These are phyloP conservation scores for Philaethria dido DNA, from an alignment of 2,888 invertebrate species.

Conservation along the genomic window DNA sequence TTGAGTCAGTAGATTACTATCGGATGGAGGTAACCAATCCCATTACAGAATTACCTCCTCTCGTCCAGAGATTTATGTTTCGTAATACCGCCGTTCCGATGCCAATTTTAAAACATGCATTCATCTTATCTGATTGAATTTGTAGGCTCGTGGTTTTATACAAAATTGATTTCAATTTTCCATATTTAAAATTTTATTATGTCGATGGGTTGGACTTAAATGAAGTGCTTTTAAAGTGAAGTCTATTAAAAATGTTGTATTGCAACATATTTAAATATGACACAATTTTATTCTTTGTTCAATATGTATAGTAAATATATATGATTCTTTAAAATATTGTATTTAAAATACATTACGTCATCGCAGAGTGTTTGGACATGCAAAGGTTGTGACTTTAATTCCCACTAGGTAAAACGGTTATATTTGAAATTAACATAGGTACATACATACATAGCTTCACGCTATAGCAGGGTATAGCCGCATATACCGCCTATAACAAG, in stretches of 20 bases:
- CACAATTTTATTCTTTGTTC: too few species aligned
- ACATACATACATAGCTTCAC: too few species aligned
- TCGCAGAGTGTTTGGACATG: too few species aligned
- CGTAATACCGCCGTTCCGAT: conserved; percentile 22
- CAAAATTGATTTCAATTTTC: conserved; percentile 12
- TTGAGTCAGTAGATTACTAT: conserved; percentile 39
- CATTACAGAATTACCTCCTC: conserved; percentile 36
- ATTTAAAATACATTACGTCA: too few species aligned
- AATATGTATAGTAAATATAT: too few species aligned
- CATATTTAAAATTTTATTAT: conserved; percentile 2
- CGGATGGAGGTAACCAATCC: conserved; percentile 33
- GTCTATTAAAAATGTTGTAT: neutral
- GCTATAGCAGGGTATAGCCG: too few species aligned
- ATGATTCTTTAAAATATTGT: too few species aligned
- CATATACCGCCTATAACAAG: too few species aligned
- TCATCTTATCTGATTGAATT: conserved; percentile 28
- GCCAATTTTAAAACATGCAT: conserved; percentile 36
- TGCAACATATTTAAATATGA: neutral
- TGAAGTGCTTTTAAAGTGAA: neutral
- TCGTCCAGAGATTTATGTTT: conserved; percentile 33
- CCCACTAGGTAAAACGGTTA: too few species aligned
- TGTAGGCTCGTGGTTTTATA: conserved; percentile 5
- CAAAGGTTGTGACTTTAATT: too few species aligned
- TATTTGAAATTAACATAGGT: too few species aligned
- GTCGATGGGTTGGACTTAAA: neutral